Conservation (phyloP, 1,140 invertebrate genomes). For the Tetragnatha versicolor region DNA sequence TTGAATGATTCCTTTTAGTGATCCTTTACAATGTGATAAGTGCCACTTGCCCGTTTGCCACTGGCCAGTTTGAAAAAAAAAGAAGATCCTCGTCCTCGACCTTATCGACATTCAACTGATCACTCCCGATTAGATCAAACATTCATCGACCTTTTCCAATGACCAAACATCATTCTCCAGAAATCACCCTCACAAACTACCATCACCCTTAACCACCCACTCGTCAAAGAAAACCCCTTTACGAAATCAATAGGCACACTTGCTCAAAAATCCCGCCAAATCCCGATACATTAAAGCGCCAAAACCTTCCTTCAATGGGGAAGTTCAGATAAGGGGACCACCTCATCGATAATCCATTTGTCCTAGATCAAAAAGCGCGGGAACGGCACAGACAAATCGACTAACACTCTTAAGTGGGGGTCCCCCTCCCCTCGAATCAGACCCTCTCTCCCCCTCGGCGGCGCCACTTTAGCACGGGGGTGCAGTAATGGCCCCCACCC, state of each 20-base stretch:
- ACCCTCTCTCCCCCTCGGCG: slow-evolving; percentile 22
- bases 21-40: no score
- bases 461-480: slow-evolving; percentile 53
- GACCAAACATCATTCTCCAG: not conserved
- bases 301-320: slow-evolving; percentile 29
- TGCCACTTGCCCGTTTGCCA: no score
- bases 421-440: not conserved
- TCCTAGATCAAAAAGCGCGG: slow-evolving; percentile 44
- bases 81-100: not conserved
- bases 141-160: no score
- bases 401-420: slow-evolving; percentile 39
- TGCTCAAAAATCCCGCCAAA: slow-evolving; percentile 1
- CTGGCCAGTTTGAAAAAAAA: no score
- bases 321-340: slow-evolving; percentile 40
- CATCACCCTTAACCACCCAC: not conserved
- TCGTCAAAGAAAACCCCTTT: not conserved
- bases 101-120: no score
- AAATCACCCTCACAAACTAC: not conserved
- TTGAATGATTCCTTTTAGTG: no score
- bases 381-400: slow-evolving; percentile 47
- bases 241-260: not conserved
- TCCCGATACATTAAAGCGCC: slow-evolving; percentile 23
- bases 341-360: slow-evolving; percentile 55
- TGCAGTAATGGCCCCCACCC: slow-evolving; percentile 31
- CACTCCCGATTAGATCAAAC: no score